Conservation (phyloP, 23 tunicate species). For the Aplidium turbinatum region DNA sequence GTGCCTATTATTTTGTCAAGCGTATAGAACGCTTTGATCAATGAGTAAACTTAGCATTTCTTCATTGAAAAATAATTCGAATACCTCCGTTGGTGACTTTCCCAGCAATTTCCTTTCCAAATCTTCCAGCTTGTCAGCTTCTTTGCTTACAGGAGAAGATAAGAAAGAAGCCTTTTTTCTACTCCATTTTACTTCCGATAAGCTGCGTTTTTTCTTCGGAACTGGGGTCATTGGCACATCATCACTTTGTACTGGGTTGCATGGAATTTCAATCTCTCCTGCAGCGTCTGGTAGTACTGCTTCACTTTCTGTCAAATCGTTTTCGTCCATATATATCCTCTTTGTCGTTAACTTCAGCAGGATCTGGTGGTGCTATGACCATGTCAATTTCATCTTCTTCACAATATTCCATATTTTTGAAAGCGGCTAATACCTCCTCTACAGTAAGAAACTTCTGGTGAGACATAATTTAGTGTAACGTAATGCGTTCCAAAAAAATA, state of each 20-base stretch:
- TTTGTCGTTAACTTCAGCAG: too few relatives aligned
- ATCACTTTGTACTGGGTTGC: not conserved
- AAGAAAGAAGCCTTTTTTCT: constrained; percentile 5
- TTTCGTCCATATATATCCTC: too few relatives aligned
- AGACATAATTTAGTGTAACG: too few relatives aligned
- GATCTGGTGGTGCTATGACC: too few relatives aligned
- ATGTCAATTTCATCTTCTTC: too few relatives aligned
- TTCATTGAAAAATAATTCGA: constrained; percentile 15
- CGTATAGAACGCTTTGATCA: constrained; percentile 18
- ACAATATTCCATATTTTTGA: too few relatives aligned
- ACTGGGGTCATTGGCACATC: constrained; percentile 8
- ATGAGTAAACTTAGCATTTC: constrained; percentile 20
- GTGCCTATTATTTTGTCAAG: constrained; percentile 2
- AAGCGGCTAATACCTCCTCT: too few relatives aligned
- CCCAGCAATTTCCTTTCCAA: constrained; percentile 17
- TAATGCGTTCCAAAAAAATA: too few relatives aligned
- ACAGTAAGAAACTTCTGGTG: too few relatives aligned
- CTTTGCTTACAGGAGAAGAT: constrained; percentile 21
- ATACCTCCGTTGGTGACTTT: constrained; percentile 11
- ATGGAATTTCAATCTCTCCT: constrained; percentile 2
- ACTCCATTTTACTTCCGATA: not conserved
- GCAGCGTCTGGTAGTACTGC: not conserved
- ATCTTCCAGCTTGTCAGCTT: constrained; percentile 20
- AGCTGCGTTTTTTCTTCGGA: not conserved
- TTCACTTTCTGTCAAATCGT: not conserved